Conservation (phyloP, 2,113 vertebrate species). For the Dipodomys stephensi region DNA sequence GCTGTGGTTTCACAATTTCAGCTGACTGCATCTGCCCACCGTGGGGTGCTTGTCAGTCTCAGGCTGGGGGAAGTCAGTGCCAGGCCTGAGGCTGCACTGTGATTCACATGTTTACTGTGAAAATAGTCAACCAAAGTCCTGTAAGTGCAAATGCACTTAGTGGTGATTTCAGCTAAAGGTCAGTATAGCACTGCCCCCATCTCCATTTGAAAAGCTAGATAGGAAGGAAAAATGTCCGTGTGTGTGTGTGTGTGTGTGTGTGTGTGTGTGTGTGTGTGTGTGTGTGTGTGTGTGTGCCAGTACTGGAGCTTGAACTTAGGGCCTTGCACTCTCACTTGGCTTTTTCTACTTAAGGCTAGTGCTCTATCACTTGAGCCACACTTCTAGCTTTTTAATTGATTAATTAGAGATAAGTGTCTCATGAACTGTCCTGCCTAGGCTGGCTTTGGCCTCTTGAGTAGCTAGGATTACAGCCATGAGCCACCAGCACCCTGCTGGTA, state of each 20-base stretch:
- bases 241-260: too few species aligned
- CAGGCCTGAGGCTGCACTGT: neutral
- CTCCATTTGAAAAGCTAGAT: neutral
- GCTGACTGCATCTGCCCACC: neutral
- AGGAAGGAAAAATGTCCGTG: neutral
- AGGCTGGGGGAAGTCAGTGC: neutral
- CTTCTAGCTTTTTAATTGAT: too few species aligned
- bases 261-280: too few species aligned
- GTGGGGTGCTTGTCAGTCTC: neutral
- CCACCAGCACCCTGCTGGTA: too few species aligned
- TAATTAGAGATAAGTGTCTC: neutral
- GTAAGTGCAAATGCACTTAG: neutral
- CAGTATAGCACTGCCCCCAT: neutral
- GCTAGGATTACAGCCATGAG: too few species aligned
- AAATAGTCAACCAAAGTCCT: neutral
- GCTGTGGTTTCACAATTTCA: slow-evolving; percentile 14
- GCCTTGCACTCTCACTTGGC: too few species aligned
- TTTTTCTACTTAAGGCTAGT: too few species aligned
- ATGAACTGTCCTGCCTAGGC: too few species aligned
- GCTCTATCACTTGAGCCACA: too few species aligned
- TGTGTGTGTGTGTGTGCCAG: too few species aligned
- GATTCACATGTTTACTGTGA: neutral
- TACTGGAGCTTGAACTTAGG: too few species aligned
- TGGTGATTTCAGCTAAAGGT: neutral
- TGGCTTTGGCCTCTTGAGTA: too few species aligned